Evolutionary conservation across 2,888 invertebrate species (phyloP).

Genomic region (Cetonia aurata): DNA sequence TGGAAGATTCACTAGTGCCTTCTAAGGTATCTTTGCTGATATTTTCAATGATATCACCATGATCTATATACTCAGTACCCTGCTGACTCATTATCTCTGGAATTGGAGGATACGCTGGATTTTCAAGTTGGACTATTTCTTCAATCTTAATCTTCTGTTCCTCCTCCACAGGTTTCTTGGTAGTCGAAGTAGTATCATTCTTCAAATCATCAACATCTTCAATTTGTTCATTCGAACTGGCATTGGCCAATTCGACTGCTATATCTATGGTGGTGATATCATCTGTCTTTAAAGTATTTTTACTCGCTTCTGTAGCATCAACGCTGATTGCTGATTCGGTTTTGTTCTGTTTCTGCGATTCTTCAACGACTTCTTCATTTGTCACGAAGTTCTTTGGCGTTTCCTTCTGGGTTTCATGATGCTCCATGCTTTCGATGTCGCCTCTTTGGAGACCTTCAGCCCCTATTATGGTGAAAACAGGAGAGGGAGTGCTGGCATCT

Average conservation of each 20-base stretch:
- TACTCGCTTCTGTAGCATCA: neutral
- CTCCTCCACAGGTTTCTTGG: conserved; percentile 29
- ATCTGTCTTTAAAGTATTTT: conserved; percentile 21
- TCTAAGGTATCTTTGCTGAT: conserved; percentile 14
- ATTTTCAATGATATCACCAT: conserved; percentile 35
- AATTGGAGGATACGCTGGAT: conserved; percentile 70
- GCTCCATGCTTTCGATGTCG: conserved; percentile 57
- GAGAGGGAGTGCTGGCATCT: conserved; percentile 61
- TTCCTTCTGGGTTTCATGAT: conserved; percentile 48
- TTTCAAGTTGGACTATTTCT: conserved; percentile 52
- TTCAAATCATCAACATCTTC: conserved; percentile 41
- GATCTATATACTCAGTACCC: conserved; percentile 47
- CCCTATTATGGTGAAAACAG: conserved; percentile 66
- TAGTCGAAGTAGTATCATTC: conserved; percentile 39
- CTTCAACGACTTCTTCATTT: neutral
- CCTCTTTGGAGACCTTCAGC: conserved; percentile 66
- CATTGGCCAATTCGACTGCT: conserved; percentile 44
- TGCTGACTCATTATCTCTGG: conserved; percentile 67
- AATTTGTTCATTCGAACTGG: conserved; percentile 32
- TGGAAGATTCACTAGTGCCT: conserved; percentile 7
- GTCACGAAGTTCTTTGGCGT: neutral
- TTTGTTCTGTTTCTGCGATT: neutral
- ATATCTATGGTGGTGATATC: conserved; percentile 45
- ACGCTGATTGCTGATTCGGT: neutral
- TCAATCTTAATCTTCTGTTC: conserved; percentile 42